phyloP scores from a whole-genome alignment of 2,113 vertebrate species.

The Neogobius melanostomus region DNA sequence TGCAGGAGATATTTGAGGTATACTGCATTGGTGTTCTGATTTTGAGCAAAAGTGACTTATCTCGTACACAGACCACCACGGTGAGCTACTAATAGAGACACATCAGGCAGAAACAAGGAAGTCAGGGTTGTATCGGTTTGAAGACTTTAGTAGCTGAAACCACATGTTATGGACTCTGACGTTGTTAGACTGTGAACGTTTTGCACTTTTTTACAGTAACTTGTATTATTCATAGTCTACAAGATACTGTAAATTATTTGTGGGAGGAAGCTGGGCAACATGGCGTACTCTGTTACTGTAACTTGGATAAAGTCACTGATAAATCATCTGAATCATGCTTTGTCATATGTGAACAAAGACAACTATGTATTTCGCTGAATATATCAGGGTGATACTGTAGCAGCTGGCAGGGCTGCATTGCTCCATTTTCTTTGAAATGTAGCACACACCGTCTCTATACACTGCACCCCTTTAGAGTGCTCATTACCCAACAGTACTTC shows the following conservation, averaged over 20 bases:
- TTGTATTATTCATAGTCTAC: not conserved
- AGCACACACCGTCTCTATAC: not conserved
- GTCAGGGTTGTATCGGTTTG: slow-evolving; percentile 29
- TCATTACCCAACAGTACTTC: not conserved
- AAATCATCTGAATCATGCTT: not conserved
- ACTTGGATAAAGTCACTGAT: not conserved
- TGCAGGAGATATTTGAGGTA: not conserved
- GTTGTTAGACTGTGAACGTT: not conserved
- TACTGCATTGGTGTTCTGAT: not conserved
- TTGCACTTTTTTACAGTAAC: not conserved
- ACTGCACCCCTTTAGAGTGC: not conserved
- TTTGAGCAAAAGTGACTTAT: slow-evolving; percentile 1
- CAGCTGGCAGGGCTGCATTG: not conserved
- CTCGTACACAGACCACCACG: not conserved
- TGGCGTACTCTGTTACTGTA: not conserved
- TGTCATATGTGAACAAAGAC: not conserved
- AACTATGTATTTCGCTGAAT: not conserved
- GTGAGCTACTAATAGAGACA: slow-evolving; percentile 36
- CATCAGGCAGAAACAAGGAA: slow-evolving; percentile 62
- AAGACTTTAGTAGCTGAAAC: slow-evolving; percentile 6
- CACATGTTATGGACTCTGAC: not conserved
- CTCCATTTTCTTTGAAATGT: not conserved
- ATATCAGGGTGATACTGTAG: not conserved
- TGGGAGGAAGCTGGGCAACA: not conserved
- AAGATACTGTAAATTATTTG: not conserved